A percentile compares a stretch with the other conserved stretches of the same genome.
Evolutionary conservation across 2,888 invertebrate genomes (phyloP).

Genomic region (Orthosia gracilis): DNA sequence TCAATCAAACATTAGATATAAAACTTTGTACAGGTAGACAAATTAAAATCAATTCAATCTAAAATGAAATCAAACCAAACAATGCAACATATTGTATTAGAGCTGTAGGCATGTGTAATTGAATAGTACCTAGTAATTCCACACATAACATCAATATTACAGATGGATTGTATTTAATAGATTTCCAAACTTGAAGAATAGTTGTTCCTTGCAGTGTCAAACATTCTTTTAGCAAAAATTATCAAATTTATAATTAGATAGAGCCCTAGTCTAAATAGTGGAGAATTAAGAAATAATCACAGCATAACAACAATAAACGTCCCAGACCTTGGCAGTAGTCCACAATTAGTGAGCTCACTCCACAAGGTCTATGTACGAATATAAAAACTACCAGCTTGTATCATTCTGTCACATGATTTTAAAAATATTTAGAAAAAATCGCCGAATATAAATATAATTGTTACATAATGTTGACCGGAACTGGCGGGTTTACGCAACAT

Average conservation of each 20-base stretch:
- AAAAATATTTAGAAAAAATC: conserved; percentile 32
- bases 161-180: background rate
- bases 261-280: conserved; percentile 66
- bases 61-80: background rate
- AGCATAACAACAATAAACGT: conserved; percentile 79
- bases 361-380: conserved; percentile 75
- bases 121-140: background rate
- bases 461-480: conserved; percentile 79
- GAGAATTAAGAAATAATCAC: conserved; percentile 57
- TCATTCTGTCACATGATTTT: conserved; percentile 57
- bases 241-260: conserved; percentile 70
- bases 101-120: background rate
- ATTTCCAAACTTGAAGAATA: background rate
- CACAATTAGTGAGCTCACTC: conserved; percentile 79
- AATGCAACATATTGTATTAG: background rate
- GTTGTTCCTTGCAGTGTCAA: conserved; percentile 1
- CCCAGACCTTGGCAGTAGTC: conserved; percentile 89
- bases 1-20: background rate
- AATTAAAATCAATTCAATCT: background rate
- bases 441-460: conserved; percentile 42
- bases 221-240: conserved; percentile 4
- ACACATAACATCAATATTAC: background rate
- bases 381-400: conserved; percentile 34
- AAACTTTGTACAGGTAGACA: background rate
- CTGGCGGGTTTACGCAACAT: conserved; percentile 76